Base-by-base conservation (phyloP, 2,113 vertebrate genomes). In the Lota lota region DNA sequence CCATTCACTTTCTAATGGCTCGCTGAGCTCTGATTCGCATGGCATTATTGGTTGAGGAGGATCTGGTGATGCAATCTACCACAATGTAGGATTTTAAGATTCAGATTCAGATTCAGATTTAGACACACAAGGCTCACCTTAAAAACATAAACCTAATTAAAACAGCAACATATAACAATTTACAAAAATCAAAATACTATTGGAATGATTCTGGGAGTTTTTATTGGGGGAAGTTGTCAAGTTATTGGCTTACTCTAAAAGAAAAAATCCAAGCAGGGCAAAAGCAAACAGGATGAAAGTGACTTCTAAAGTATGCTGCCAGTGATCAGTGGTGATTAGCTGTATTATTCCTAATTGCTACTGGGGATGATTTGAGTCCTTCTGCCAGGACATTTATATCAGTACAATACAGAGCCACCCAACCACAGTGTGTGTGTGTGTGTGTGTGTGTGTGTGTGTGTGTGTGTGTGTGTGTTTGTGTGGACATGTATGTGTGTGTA, bases 311-410 rank as follows among this genome's bases (percentile, higher is more conserved):
- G 33, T 56, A 51, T 54, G 19, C 14, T 56, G 62, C 16, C 22
- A 10, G 14, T 24, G n/a, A 53, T 53, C 1, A 14, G 19, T 18
- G 10, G 22, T 61, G 28, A 69, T 69, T 56, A 16, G 51, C 17
- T 14, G 51, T 53, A 53, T 53, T 53, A 14, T 53, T 17, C 51
- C 17, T 53, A 53, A 53, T 15, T 53, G 51, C 51, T 53, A 5
- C 17, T 17, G 17, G 51, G 51, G 51, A 53, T 53, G 51, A 53
- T 53, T 65, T 20, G n/a, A 76, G 67, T 66, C 14, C 59, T 60
- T 63, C 57, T 50, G n/a, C 33, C 24, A 40, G 15, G 18, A 2
- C 47, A 61, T 65, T 50, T 22, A 28, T 3, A 22, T 36, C 19
- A 2, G 18, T 7, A 22, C 0, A 62, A 61, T 16, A 56, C 28